A percentile compares a stretch with the other conserved stretches of the same genome.
These are phyloP conservation scores for Aporophyla lueneburgensis DNA, from an alignment of 2,888 invertebrate species.

Conservation along the genomic window DNA sequence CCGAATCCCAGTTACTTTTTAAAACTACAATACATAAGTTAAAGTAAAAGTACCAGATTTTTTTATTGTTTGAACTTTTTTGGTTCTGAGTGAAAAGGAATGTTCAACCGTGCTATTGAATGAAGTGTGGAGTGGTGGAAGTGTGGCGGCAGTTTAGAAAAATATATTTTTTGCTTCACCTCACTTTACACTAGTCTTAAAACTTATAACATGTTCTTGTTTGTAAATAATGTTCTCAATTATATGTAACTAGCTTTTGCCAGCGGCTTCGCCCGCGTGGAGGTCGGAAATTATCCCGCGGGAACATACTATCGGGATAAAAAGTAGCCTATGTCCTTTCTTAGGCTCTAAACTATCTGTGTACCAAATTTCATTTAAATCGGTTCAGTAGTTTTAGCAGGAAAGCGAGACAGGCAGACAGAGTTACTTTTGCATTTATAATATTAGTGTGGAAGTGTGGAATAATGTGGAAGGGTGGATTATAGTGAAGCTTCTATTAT, in stretches of 20 bases:
- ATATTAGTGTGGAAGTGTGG: no score
- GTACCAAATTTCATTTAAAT: no score
- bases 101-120: slow-evolving; percentile 3
- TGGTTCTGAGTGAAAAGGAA: slow-evolving; percentile 23
- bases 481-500: not conserved
- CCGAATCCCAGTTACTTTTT: not conserved
- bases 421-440: no score
- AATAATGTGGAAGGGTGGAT: no score
- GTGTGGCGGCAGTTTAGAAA: slow-evolving; percentile 15
- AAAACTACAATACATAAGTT: not conserved
- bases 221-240: not conserved
- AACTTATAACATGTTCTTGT: not conserved
- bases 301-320: no score
- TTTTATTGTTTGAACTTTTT: not conserved
- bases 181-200: not conserved
- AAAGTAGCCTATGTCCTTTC: no score
- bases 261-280: no score
- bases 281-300: no score
- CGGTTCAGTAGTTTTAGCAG: no score
- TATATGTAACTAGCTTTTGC: no score
- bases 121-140: not conserved
- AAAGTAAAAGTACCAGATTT: not conserved
- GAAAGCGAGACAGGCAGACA: no score
- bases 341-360: no score
- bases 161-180: not conserved